Evolutionary conservation across 2,113 vertebrate species (phyloP), one percentile per base, ranked within the genome.

Genomic region (Lamprotornis superbus): DNA sequence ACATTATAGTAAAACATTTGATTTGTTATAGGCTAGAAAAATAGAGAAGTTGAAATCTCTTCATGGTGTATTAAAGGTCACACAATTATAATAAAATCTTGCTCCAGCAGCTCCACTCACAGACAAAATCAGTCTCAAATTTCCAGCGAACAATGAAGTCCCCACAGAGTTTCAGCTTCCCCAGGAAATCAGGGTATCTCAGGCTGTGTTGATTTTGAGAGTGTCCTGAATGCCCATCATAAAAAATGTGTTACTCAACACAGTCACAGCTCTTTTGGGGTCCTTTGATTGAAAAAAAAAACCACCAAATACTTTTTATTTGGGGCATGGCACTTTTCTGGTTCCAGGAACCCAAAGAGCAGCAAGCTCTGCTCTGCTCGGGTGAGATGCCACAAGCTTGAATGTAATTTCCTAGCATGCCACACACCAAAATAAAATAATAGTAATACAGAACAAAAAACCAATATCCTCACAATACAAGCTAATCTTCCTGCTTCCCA

Each of bases 21-120:
- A 95, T 97, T 97, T 97, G 95, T 94, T 95, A 97, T 61, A 94
- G 76, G 78, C 76, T 78, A 86, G 95, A 90, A 96, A 97, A 97
- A 96, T 82, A 89, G 93, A 91, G 93, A 94, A 95, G 93, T 95
- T 94, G 90, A 91, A 94, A 94, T 89, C 96, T 95, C 94, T 97
- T 97, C 88, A 78, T 95, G 90, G 88, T 59, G 68, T 95, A 97
- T 94, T 97, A 97, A 95, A 97, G 95, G 95, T 95, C 89, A 94
- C 87, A 93, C 93, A 96, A 97, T 97, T 97, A 97, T 94, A 94
- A 97, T 97, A 96, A 97, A 97, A 96, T 96, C 88, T 93, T 96
- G 91, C 90, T 96, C 91, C 81, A 86, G 91, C 90, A 95, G 95
- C 91, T 95, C 83, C 86, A 93, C 89, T 89, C 93, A 84, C 86